Evolutionary conservation across 2,797 vertebrate species (phyloP).

Genomic region (Anguilla megastoma): DNA sequence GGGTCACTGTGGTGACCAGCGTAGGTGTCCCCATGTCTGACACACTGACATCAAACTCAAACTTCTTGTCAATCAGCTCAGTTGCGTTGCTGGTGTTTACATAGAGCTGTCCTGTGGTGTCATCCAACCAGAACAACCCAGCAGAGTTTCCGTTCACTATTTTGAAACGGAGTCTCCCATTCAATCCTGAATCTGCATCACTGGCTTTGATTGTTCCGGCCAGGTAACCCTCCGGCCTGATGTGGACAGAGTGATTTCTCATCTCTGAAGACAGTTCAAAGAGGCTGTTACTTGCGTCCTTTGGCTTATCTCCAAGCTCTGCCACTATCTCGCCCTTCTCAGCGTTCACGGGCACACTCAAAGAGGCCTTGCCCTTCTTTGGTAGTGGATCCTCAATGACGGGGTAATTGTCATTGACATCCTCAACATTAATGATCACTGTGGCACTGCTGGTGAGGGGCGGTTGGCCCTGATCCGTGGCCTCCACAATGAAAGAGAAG

Average conservation of each 20-base stretch:
- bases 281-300: constrained; percentile 43
- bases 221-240: constrained; percentile 58
- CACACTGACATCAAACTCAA: constrained; percentile 74
- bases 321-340: constrained; percentile 78
- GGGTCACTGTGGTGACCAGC: constrained; percentile 63
- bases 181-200: constrained; percentile 82
- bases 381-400: constrained; percentile 75
- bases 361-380: constrained; percentile 68
- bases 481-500: constrained; percentile 81
- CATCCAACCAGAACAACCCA: constrained; percentile 76
- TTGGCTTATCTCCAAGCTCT: constrained; percentile 56
- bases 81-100: constrained; percentile 85
- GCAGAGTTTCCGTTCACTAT: constrained; percentile 66
- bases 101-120: constrained; percentile 78
- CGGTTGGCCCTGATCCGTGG: constrained; percentile 82
- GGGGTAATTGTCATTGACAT: constrained; percentile 85
- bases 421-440: constrained; percentile 75
- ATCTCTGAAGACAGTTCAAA: background rate
- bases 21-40: constrained; percentile 78
- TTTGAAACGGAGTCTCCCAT: constrained; percentile 76
- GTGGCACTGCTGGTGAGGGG: constrained; percentile 76
- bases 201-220: constrained; percentile 72
- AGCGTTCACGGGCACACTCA: constrained; percentile 78
- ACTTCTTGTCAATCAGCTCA: constrained; percentile 78
- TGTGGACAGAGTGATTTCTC: constrained; percentile 41